Evolutionary conservation across 2,113 vertebrate genomes (phyloP), one percentile per base, ranked within the genome.

Genomic region (Fregetta grallaria): DNA sequence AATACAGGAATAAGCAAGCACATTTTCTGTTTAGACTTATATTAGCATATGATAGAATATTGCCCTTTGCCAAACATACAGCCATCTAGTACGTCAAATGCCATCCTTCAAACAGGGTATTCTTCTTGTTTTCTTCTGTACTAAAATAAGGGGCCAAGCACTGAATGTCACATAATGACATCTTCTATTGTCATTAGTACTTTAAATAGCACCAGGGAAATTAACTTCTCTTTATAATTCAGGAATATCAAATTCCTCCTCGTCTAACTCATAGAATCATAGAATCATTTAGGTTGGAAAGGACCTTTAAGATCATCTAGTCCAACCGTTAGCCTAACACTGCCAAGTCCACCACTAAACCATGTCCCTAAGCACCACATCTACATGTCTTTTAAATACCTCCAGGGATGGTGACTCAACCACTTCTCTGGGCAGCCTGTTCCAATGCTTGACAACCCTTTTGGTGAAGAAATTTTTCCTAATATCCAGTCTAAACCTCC

Each of bases 1-100:
- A 96, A 90, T 81, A 84, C 94, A 86, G 59, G 75, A 95, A 75
- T 71, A 89, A 94, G 61, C 44, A 56, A 96, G 30, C 7, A 65
- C 3, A 44, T 86, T 86, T 93, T 94, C 74, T 88, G 38, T 93
- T 95, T 61, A 83, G 68, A 81, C 62, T 86, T 78, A 55, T 87
- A 96, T 94, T 96, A 93, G 68, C 79, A 86, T 89, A 81, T 6
- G 47, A 94, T 40, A 76, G 55, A 94, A 92, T 77, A 93, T 1
- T 86, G 79, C 56, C 91, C 83, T 92, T 92, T 94, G 73, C 68
- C 63, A 91, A 71, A 89, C 80, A 80, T 42, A 91, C 29, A 58
- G 4, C 23, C 0, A 0, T 29, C 70, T 82, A 55, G 36, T 55
- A 94, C 72, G 83, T 91, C 73, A 96, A 96, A 96, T 88, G 47